Base-by-base conservation (phyloP, 2,888 invertebrate species). In the Cremastinae sp. region DNA sequence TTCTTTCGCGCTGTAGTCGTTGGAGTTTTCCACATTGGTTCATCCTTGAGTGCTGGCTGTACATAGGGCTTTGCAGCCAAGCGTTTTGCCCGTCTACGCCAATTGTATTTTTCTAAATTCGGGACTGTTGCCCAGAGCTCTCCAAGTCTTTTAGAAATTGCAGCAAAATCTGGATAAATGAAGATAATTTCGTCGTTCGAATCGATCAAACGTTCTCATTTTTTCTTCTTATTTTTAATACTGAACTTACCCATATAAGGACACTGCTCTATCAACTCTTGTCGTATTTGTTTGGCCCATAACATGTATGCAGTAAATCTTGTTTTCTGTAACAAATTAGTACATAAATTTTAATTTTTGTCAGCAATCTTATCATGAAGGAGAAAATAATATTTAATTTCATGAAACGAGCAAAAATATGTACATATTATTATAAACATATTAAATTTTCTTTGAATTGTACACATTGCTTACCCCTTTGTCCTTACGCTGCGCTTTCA, bases 241-340 rank as follows among this genome's bases (percentile, higher is more conserved):
- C 4, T 4, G 10, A 9, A 22, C 87, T 90, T 89, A 93, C 93
- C 96, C 93, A 95, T 93, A 69, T 94, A 93, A 0, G 96, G 95
- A 86, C 94, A 93, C 78, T 94, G 93, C 61, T 93, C 91, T 34
- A 95, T 91, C 71, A 96, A 91, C 80, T 94, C 94, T 77, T 94
- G 94, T 45, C 97, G 92, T 14, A 95, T 93, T 83, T 96, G 96
- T 81, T 95, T 95, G 0, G 97, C 95, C 96, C 97, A 97, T 86
- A 97, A 91, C 94, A 96, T 96, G 90, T 97, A 97, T 0, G 97
- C 97, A 0, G 97, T 97, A 78, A 95, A 94, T 61, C 96, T 92
- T 0, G 94, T 93, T 90, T 94, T 95, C 91, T 92, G 85, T 77
- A 89, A 85, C 80, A 14, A 56, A 73, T 61, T 73, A 71, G 22